Evolutionary conservation across 2,888 invertebrate genomes (phyloP).

Genomic region (Leptura quadrifasciata): DNA sequence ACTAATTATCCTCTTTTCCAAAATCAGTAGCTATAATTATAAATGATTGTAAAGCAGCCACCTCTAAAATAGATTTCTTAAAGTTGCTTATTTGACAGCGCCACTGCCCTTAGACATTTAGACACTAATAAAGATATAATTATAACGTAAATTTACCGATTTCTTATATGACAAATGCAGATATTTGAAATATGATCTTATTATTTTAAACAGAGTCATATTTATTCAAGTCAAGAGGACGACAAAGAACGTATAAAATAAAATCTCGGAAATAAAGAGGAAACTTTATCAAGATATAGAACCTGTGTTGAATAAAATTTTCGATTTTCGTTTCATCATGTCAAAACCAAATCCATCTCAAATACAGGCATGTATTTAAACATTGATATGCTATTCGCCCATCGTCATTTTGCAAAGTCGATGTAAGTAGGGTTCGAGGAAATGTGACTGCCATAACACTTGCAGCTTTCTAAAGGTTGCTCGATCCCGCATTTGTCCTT

Average conservation of each 20-base stretch:
- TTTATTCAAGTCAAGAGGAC: constrained; percentile 31
- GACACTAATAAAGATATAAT: too few relatives aligned
- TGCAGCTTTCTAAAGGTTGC: constrained; percentile 27
- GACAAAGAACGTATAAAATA: constrained; percentile 28
- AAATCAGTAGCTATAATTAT: too few relatives aligned
- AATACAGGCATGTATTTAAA: constrained; percentile 31
- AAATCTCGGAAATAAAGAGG: constrained; percentile 38
- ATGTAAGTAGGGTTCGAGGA: constrained; percentile 25
- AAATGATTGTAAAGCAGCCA: too few relatives aligned
- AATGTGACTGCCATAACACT: constrained; percentile 31
- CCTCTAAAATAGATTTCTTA: too few relatives aligned
- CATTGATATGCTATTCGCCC: constrained; percentile 31
- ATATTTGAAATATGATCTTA: background rate
- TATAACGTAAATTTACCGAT: too few relatives aligned
- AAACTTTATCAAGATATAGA: constrained; percentile 25
- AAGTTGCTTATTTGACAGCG: too few relatives aligned
- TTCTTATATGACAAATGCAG: background rate
- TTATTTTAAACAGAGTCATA: constrained; percentile 35
- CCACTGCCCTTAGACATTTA: too few relatives aligned
- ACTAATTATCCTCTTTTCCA: too few relatives aligned
- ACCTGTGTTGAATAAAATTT: constrained; percentile 39
- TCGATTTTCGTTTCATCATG: constrained; percentile 37
- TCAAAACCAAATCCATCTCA: constrained; percentile 37
- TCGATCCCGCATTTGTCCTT: constrained; percentile 34
- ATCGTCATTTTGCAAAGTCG: constrained; percentile 36